Evolutionary conservation across 2,888 invertebrate species (phyloP), one percentile per base, ranked within the genome.

Genomic region (Poecilus cupreus): DNA sequence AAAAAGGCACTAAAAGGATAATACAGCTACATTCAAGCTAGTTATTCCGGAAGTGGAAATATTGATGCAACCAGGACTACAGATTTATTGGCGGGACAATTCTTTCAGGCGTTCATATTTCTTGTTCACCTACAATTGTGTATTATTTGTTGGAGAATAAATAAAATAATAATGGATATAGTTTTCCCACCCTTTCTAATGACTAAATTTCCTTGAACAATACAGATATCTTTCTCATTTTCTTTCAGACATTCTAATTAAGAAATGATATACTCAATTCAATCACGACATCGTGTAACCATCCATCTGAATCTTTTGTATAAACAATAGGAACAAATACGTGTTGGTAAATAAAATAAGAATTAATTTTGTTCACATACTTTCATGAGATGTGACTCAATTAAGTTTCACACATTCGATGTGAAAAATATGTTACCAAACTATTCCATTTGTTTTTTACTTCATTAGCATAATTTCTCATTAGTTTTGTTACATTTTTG

Each of bases 241-340:
- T 18, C 18, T 13, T 51, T 13, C 51, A 37, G 16, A 32, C 32
- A 32, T 39, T 68, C 37, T 68, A 68, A 68, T 68, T 68, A 68
- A 68, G 13, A 68, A 18, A 68, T 68, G 37, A 68, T 37, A 68
- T 32, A 68, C 64, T 13, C 32, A 37, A 68, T 68, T 18, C 37
- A 68, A 68, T 32, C 64, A 68, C 37, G 64, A 68, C 32, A 68
- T 68, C 64, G 64, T 68, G 64, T 68, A 68, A 37, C 64, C 64
- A 68, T 18, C 37, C 18, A 16, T 37, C 37, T 10, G 37, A 16
- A 60, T 68, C 18, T 68, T 51, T 51, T 37, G 64, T 32, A 68
- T 68, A 68, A 68, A 68, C 64, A 68, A 68, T 68, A 18, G 37
- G 16, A 32, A 18, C 18, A 68, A 32, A 68, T 68, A 37, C 32